A percentile compares a stretch with the other conserved stretches of the same genome.
Conservation (phyloP, 2,113 vertebrate genomes). For the Syrmaticus mikado region DNA sequence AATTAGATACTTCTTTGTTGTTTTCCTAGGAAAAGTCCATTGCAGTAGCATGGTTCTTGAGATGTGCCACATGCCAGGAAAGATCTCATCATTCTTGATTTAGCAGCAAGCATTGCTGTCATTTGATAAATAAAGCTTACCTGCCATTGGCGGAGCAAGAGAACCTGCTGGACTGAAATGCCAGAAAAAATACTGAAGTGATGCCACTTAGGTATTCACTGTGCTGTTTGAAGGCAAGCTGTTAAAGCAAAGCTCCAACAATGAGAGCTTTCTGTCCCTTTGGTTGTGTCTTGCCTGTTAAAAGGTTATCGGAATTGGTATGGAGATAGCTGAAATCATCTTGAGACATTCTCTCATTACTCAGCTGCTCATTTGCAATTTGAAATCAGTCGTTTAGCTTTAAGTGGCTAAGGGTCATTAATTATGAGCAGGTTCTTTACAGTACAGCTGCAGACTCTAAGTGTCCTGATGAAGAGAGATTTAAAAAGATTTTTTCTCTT, state of each 20-base stretch:
- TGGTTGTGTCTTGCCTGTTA: background rate
- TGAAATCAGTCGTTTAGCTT: slow-evolving; percentile 12
- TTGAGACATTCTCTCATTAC: background rate
- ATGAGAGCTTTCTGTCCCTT: background rate
- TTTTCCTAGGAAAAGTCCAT: background rate
- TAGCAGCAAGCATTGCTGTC: background rate
- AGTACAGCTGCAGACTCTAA: slow-evolving; percentile 1
- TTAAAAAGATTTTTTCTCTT: background rate
- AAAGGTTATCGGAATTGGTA: slow-evolving; percentile 1
- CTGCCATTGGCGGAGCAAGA: background rate
- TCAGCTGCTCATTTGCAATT: slow-evolving; percentile 14
- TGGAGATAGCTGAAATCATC: background rate
- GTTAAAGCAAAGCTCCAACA: background rate
- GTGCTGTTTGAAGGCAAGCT: background rate
- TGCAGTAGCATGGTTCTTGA: background rate
- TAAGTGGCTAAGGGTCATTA: slow-evolving; percentile 36
- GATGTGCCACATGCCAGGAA: background rate
- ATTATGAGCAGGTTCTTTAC: slow-evolving; percentile 25
- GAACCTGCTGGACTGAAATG: background rate
- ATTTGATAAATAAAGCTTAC: background rate
- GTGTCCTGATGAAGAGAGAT: background rate
- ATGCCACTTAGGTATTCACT: background rate
- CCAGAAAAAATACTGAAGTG: background rate
- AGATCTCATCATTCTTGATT: background rate
- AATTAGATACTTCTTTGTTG: background rate